These are phyloP conservation scores for Temnothorax ravouxi DNA, from an alignment of 2,888 invertebrate species.

Conservation along the genomic window DNA sequence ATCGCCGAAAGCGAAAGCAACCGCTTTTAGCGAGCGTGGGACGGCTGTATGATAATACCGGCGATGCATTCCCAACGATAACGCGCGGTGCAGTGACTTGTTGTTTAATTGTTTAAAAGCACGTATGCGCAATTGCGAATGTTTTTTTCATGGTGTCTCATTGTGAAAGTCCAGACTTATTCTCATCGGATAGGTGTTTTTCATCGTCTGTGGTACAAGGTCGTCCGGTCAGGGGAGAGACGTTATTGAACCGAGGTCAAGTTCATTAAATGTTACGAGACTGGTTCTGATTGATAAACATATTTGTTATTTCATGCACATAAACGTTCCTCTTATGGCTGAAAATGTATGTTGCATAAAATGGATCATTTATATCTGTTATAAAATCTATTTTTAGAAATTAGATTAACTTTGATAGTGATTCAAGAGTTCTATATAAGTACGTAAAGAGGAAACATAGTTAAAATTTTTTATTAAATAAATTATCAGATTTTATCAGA, in stretches of 20 bases:
- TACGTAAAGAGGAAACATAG: background rate
- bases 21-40: slow-evolving; percentile 45
- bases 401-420: background rate
- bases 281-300: background rate
- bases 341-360: background rate
- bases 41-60: slow-evolving; percentile 66
- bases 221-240: slow-evolving; percentile 41
- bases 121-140: slow-evolving; percentile 9
- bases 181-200: slow-evolving; percentile 47
- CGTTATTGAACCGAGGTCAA: background rate
- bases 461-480: background rate
- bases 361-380: background rate
- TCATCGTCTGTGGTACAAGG: slow-evolving; percentile 60
- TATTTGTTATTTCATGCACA: background rate
- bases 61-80: slow-evolving; percentile 55
- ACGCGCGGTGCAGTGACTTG: slow-evolving; percentile 42
- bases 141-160: slow-evolving; percentile 18
- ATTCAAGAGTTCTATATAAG: background rate
- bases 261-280: slow-evolving; percentile 27
- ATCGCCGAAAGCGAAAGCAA: slow-evolving; percentile 64
- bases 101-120: slow-evolving; percentile 30
- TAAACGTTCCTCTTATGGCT: background rate
- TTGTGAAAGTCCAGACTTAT: slow-evolving; percentile 69
- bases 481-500: background rate
- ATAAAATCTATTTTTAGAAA: background rate